These are phyloP conservation scores for Scaptomyza cyrtandrae DNA, from an alignment of 2,888 invertebrate species.

Conservation along the genomic window DNA sequence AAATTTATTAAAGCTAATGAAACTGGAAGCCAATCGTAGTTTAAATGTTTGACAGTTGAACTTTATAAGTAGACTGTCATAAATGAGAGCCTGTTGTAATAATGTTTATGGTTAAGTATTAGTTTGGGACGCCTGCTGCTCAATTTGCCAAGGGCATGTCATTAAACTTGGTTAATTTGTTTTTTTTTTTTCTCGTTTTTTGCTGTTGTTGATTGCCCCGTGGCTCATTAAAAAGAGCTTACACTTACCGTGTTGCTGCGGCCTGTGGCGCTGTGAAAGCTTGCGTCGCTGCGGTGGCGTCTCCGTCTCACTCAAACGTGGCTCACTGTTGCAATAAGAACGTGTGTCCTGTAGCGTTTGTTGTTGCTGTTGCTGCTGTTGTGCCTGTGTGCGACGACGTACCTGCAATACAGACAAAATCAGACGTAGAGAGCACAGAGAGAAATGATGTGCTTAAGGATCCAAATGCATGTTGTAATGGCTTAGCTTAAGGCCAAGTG, in stretches of 20 bases:
- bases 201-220: slow-evolving; percentile 52
- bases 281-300: slow-evolving; percentile 86
- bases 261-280: slow-evolving; percentile 82
- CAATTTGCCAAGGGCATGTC: slow-evolving; percentile 62
- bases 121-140: slow-evolving; percentile 44
- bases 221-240: slow-evolving; percentile 50
- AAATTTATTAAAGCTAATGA: slow-evolving; percentile 15
- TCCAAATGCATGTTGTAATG: background rate
- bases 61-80: slow-evolving; percentile 7
- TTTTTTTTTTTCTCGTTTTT: slow-evolving; percentile 33
- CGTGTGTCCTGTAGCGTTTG: slow-evolving; percentile 84
- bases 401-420: slow-evolving; percentile 66
- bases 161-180: slow-evolving; percentile 73
- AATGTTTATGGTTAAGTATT: slow-evolving; percentile 46
- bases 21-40: background rate
- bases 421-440: background rate
- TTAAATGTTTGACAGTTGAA: background rate
- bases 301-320: slow-evolving; percentile 87
- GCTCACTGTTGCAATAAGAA: slow-evolving; percentile 87
- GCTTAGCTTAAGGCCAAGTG: slow-evolving; percentile 29
- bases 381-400: slow-evolving; percentile 82
- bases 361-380: slow-evolving; percentile 82
- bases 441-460: slow-evolving; percentile 8
- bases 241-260: slow-evolving; percentile 83
- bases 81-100: slow-evolving; percentile 6